Percentiles rank a stretch among this genome's conserved stretches.
Evolutionary conservation across 2,888 invertebrate genomes (phyloP).

Genomic region (Diarsia mendica): DNA sequence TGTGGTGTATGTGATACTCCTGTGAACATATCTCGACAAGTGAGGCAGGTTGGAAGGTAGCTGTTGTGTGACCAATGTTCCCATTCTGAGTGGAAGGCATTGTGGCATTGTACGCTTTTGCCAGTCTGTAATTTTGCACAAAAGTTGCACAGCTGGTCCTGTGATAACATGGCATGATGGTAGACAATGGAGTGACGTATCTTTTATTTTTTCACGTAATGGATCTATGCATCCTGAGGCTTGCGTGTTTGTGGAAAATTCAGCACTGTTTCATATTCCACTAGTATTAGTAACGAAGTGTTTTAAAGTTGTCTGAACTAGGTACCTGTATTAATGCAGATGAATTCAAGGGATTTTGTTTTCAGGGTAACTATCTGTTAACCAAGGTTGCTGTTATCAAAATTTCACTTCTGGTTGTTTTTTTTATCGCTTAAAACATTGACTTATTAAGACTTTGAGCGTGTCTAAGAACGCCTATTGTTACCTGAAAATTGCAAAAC

Average conservation of each 20-base stretch:
- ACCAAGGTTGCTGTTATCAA: background rate
- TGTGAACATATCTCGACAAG: conserved; percentile 55
- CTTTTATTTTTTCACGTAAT: conserved; percentile 53
- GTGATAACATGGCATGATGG: conserved; percentile 62
- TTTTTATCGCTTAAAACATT: background rate
- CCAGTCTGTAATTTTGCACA: conserved; percentile 75
- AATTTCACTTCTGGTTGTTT: conserved; percentile 1
- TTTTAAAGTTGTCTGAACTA: conserved; percentile 9
- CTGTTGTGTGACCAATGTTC: conserved; percentile 64
- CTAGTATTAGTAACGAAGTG: background rate
- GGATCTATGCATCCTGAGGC: conserved; percentile 23
- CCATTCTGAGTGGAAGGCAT: conserved; percentile 69
- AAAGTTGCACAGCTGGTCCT: conserved; percentile 79
- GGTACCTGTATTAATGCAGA: background rate
- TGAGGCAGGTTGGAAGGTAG: conserved; percentile 59
- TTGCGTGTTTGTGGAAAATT: conserved; percentile 23
- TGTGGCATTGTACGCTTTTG: conserved; percentile 74
- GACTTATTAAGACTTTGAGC: background rate
- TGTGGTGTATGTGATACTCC: conserved; percentile 68
- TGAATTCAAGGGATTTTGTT: conserved; percentile 6
- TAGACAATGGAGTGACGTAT: conserved; percentile 64
- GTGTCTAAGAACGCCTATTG: conserved; percentile 12
- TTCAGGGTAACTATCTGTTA: background rate
- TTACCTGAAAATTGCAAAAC: conserved; percentile 21
- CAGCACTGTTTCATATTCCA: conserved; percentile 9